These are phyloP conservation scores for Hetaerina americana DNA, from an alignment of 1,140 invertebrate species.

Conservation along the genomic window DNA sequence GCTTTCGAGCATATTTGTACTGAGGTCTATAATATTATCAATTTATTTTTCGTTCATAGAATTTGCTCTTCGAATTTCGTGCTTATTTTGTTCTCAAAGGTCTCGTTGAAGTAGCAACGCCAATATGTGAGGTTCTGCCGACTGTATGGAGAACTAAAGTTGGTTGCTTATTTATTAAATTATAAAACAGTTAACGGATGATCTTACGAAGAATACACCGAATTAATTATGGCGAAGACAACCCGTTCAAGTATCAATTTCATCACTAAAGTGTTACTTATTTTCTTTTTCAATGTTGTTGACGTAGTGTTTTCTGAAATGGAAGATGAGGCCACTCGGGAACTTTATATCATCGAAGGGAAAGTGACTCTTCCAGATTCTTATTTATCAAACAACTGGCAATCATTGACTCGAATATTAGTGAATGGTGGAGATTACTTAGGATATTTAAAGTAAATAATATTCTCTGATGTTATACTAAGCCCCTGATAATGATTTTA, in stretches of 20 bases:
- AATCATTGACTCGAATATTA: constrained; percentile 60
- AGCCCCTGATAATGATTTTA: no score
- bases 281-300: neutral
- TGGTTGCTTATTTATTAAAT: neutral
- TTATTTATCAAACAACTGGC: constrained; percentile 47
- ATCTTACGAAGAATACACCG: neutral
- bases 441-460: constrained; percentile 57
- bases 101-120: neutral
- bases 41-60: no score
- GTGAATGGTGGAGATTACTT: constrained; percentile 79
- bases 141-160: neutral
- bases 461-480: no score
- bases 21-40: no score
- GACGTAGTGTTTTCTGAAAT: neutral
- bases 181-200: neutral
- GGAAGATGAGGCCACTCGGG: neutral
- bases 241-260: neutral
- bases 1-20: no score
- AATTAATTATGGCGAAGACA: neutral
- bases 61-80: neutral
- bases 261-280: neutral
- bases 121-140: neutral
- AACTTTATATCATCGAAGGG: constrained; percentile 60
- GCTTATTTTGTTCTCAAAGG: neutral
- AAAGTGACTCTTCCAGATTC: constrained; percentile 62